Evolutionary conservation across 1,140 invertebrate species (phyloP).

Genomic region (Macrocentrus cingulum): DNA sequence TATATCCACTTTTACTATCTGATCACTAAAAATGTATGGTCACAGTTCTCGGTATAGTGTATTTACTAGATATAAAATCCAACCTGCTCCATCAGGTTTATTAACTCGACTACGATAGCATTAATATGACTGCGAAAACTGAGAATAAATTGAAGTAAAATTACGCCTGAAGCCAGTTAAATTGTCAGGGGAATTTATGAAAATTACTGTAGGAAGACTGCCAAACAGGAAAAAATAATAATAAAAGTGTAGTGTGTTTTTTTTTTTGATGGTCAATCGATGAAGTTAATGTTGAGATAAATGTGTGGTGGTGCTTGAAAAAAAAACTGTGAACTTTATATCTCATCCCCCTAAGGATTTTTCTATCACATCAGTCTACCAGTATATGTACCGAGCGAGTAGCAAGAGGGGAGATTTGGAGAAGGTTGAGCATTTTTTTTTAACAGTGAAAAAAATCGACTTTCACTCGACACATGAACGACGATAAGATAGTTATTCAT

Average conservation of each 20-base stretch:
- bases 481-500: too few relatives aligned
- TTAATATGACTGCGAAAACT: neutral
- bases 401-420: constrained; percentile 39
- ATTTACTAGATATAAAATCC: too few relatives aligned
- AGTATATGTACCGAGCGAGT: constrained; percentile 28
- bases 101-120: neutral
- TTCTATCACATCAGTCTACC: constrained; percentile 47
- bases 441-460: constrained; percentile 10
- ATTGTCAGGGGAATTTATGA: too few relatives aligned
- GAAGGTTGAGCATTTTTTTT: constrained; percentile 32
- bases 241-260: too few relatives aligned
- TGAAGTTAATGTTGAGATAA: neutral
- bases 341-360: constrained; percentile 32
- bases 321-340: constrained; percentile 35
- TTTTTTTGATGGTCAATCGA: too few relatives aligned
- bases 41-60: too few relatives aligned
- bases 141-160: neutral
- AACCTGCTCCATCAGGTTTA: neutral
- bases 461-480: too few relatives aligned
- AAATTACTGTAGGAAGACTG: too few relatives aligned
- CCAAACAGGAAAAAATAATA: too few relatives aligned
- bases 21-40: neutral
- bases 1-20: constrained; percentile 1
- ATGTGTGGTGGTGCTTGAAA: neutral
- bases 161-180: too few relatives aligned